Evolutionary conservation across 2,888 invertebrate species (phyloP).

Genomic region (Colletes collaris): DNA sequence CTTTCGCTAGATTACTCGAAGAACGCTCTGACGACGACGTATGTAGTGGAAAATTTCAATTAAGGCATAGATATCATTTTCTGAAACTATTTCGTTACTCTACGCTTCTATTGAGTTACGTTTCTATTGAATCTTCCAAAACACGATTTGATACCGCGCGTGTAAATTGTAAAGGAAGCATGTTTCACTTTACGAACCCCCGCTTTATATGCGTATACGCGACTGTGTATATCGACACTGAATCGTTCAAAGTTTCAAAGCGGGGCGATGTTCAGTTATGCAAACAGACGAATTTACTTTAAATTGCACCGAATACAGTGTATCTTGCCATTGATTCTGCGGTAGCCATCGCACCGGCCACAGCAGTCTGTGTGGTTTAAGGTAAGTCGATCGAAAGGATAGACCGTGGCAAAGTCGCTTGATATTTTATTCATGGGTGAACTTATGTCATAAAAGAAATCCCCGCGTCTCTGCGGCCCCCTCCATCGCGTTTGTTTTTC

Average conservation of each 20-base stretch:
- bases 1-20: neutral
- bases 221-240: neutral
- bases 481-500: constrained; percentile 42
- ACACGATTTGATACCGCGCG: no score
- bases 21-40: no score
- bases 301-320: constrained; percentile 10
- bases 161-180: no score
- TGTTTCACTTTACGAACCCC: constrained; percentile 11
- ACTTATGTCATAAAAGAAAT: constrained; percentile 77
- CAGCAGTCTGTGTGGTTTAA: neutral
- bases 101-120: no score
- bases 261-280: constrained; percentile 33
- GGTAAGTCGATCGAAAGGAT: constrained; percentile 42
- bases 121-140: no score
- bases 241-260: constrained; percentile 23
- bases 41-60: no score
- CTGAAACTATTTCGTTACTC: no score
- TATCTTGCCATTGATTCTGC: constrained; percentile 24
- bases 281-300: constrained; percentile 39
- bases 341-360: neutral
- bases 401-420: constrained; percentile 62
- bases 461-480: constrained; percentile 53
- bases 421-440: constrained; percentile 78
- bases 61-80: no score
- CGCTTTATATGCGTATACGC: constrained; percentile 15